Conservation (phyloP, 2,113 vertebrate species). For the Motacilla alba region DNA sequence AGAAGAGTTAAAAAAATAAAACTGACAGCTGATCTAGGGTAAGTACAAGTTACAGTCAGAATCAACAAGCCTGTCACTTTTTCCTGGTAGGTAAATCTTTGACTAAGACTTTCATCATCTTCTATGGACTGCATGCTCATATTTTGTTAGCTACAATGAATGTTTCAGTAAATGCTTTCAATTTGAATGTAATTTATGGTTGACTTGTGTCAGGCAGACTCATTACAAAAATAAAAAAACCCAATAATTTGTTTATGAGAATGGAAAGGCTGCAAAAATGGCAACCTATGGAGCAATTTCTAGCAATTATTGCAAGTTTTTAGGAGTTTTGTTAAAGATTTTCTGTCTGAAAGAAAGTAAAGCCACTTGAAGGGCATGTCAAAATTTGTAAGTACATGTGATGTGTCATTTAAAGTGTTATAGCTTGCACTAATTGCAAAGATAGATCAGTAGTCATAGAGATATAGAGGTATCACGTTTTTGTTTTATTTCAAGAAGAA, state of each 20-base stretch:
- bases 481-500: slow-evolving; percentile 74
- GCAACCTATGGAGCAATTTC: not conserved
- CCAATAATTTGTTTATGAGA: not conserved
- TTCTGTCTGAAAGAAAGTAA: not conserved
- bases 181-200: not conserved
- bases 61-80: slow-evolving; percentile 78
- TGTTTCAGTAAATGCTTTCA: slow-evolving; percentile 14
- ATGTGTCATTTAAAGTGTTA: not conserved
- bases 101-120: slow-evolving; percentile 59
- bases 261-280: not conserved
- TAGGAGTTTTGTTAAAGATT: not conserved
- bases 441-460: slow-evolving; percentile 38
- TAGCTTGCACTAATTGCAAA: slow-evolving; percentile 55
- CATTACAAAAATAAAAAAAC: not conserved
- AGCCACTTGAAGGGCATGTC: not conserved
- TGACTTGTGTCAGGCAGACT: slow-evolving; percentile 39
- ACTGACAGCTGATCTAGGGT: slow-evolving; percentile 77
- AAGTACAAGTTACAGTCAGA: slow-evolving; percentile 85
- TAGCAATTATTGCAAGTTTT: slow-evolving; percentile 58
- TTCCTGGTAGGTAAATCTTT: slow-evolving; percentile 80
- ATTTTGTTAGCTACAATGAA: slow-evolving; percentile 17
- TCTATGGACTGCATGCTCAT: slow-evolving; percentile 74
- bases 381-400: not conserved
- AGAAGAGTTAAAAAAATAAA: slow-evolving; percentile 75
- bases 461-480: slow-evolving; percentile 49